These are phyloP conservation scores for Isaurus tuberculatus DNA, from an alignment of 92 coral and sea anemone genomes.

Conservation along the genomic window DNA sequence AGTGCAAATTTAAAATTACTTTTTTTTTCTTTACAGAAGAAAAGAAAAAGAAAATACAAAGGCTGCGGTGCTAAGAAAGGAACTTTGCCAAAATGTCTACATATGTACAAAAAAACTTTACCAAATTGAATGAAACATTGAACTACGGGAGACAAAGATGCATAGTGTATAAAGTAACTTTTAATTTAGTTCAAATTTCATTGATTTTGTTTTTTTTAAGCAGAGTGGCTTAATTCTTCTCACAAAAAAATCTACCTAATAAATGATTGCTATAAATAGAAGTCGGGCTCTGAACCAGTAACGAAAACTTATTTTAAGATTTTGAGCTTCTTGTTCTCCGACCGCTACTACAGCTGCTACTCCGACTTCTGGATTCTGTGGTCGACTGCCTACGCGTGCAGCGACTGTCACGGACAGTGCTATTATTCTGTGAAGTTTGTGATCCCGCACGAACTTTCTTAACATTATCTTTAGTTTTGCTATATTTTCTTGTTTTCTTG, in stretches of 20 bases:
- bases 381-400: slow-evolving; percentile 57
- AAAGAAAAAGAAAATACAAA: background rate
- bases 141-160: background rate
- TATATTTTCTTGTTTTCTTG: slow-evolving; percentile 70
- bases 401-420: slow-evolving; percentile 72
- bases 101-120: slow-evolving; percentile 37
- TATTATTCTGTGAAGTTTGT: slow-evolving; percentile 47
- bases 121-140: background rate
- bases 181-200: background rate
- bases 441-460: slow-evolving; percentile 69
- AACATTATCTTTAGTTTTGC: slow-evolving; percentile 45
- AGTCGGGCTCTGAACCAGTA: background rate
- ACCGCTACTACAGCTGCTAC: slow-evolving; percentile 82
- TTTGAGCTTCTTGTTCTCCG: slow-evolving; percentile 64
- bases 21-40: background rate
- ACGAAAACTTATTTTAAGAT: slow-evolving; percentile 29
- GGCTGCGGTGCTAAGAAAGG: background rate
- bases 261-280: slow-evolving; percentile 24
- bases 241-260: background rate
- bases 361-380: slow-evolving; percentile 74
- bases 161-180: background rate
- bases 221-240: background rate
- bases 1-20: background rate
- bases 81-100: slow-evolving; percentile 3
- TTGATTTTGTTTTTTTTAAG: background rate